phyloP scores from a whole-genome alignment of 2,888 invertebrate species.

The Heliconius hortense region DNA sequence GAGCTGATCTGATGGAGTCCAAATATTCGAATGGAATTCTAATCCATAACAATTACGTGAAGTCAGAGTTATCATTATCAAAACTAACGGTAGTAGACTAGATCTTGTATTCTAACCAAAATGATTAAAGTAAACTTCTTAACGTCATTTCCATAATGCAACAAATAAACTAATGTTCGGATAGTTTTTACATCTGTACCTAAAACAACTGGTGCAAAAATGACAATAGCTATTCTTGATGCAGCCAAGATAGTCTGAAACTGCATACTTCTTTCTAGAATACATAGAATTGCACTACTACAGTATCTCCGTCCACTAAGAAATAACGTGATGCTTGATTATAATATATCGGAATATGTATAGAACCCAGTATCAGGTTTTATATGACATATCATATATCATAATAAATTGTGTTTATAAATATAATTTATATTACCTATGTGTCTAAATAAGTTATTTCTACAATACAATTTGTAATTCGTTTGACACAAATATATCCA shows the following conservation, averaged over 20 bases:
- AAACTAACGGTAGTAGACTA: too few species aligned
- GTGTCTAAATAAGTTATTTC: neutral
- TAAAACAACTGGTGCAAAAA: neutral
- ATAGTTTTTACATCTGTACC: neutral
- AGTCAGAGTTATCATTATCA: too few species aligned
- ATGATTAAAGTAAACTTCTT: too few species aligned
- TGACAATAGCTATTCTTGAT: neutral
- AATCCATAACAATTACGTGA: too few species aligned
- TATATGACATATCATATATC: slow-evolving; percentile 9
- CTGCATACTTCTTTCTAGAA: neutral
- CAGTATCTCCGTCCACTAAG: slow-evolving; percentile 6
- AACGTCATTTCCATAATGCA: too few species aligned
- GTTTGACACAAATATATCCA: neutral
- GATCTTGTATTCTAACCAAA: too few species aligned
- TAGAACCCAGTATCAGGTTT: slow-evolving; percentile 8
- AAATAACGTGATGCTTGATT: slow-evolving; percentile 16
- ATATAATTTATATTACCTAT: neutral
- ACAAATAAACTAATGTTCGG: too few species aligned
- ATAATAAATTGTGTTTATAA: slow-evolving; percentile 10
- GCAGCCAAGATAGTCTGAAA: neutral
- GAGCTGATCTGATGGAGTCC: too few species aligned
- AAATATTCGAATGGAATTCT: too few species aligned
- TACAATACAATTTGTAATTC: neutral
- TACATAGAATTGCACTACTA: neutral
- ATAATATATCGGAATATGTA: slow-evolving; percentile 4